Conservation (phyloP, 2,113 vertebrate genomes). For the Datnioides undecimradiatus region DNA sequence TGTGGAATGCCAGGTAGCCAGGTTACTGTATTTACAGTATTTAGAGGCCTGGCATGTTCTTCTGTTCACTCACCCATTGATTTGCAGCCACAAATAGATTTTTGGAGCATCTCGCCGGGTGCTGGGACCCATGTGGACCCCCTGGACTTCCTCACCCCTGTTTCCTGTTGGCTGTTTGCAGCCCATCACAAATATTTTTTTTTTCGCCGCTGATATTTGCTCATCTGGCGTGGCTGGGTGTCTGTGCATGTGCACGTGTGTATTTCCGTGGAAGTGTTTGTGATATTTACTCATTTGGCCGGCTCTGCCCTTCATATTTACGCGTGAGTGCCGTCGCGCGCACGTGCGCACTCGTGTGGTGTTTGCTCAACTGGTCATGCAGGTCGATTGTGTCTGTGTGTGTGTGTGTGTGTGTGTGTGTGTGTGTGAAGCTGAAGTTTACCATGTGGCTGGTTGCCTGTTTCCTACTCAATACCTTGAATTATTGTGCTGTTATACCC, state of each 20-base stretch:
- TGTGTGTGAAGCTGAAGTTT: not conserved
- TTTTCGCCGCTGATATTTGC: slow-evolving; percentile 46
- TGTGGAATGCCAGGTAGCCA: not conserved
- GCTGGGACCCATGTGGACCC: not conserved
- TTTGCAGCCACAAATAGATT: slow-evolving; percentile 11
- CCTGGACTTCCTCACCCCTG: not conserved
- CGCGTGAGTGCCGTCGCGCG: not conserved
- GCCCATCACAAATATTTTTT: not conserved
- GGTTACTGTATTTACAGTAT: slow-evolving; percentile 10
- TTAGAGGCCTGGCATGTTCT: not conserved
- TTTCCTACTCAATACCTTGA: not conserved
- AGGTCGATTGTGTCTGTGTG: not conserved
- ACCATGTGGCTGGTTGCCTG: not conserved
- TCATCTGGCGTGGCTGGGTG: slow-evolving; percentile 27
- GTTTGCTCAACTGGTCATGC: slow-evolving; percentile 51
- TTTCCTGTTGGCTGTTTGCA: not conserved
- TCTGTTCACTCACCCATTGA: not conserved
- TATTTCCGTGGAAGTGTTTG: slow-evolving; percentile 14
- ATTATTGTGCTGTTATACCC: not conserved
- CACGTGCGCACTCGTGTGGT: slow-evolving; percentile 5
- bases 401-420: slow-evolving; percentile 3
- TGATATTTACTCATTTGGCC: slow-evolving; percentile 59
- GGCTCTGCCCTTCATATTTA: slow-evolving; percentile 31
- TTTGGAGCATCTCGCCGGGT: not conserved
- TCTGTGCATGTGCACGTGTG: not conserved